Evolutionary conservation across 1,140 invertebrate species (phyloP).

Genomic region (Grapholita molesta): DNA sequence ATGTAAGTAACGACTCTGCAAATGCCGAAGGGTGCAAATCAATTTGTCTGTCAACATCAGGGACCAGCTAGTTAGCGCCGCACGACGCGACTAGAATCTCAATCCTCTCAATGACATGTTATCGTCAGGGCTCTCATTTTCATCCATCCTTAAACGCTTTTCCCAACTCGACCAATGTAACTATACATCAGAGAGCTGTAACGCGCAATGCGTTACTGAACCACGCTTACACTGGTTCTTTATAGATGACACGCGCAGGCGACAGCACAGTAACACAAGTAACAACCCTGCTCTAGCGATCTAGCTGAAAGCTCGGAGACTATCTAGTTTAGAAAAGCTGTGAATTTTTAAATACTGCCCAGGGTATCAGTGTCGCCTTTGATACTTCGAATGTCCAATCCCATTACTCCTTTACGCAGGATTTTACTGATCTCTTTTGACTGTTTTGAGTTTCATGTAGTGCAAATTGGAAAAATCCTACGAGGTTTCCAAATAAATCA

Average conservation of each 20-base stretch:
- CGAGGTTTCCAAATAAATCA: not conserved
- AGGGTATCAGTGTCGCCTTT: not conserved
- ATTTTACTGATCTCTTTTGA: not conserved
- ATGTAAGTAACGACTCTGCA: not conserved
- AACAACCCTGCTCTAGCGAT: too few species aligned
- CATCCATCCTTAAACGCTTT: not conserved
- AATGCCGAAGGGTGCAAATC: constrained; percentile 1
- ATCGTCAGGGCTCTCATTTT: not conserved
- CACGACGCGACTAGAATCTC: not conserved
- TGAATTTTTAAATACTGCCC: not conserved
- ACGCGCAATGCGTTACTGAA: not conserved
- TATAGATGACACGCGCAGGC: not conserved
- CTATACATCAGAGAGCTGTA: not conserved
- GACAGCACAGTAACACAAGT: not conserved
- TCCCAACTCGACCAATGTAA: not conserved
- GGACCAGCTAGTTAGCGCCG: not conserved
- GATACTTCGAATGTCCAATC: not conserved
- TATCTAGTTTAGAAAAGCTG: not conserved
- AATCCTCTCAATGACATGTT: constrained; percentile 1
- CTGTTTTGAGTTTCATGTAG: not conserved
- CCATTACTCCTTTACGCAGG: not conserved
- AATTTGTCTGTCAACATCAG: not conserved
- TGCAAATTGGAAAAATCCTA: not conserved
- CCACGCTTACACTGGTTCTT: not conserved
- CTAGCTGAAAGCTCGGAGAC: not conserved